A percentile compares a stretch with the other conserved stretches of the same genome.
phyloP scores from a whole-genome alignment of 2,888 invertebrate species.

The Oeneis ivallda region DNA sequence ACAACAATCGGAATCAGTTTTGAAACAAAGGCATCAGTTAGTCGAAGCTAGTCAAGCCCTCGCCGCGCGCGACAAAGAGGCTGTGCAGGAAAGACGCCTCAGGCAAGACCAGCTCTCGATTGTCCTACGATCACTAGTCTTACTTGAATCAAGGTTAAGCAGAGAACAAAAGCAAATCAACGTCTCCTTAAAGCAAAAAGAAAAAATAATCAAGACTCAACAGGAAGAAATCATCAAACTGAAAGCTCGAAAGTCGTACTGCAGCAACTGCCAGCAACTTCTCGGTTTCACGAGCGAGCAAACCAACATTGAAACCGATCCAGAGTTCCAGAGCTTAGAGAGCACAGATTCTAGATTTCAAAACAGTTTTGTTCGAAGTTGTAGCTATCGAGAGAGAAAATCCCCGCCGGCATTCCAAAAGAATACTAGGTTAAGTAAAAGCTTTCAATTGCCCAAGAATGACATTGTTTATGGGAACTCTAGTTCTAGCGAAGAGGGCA shows the following conservation, averaged over 20 bases:
- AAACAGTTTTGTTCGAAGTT: constrained; percentile 74
- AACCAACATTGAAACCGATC: constrained; percentile 78
- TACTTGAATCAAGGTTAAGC: constrained; percentile 86
- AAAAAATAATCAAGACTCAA: constrained; percentile 86
- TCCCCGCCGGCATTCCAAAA: constrained; percentile 78
- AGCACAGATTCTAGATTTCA: constrained; percentile 78
- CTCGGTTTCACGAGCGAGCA: constrained; percentile 79
- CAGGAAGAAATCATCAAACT: constrained; percentile 86
- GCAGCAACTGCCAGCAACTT: constrained; percentile 76
- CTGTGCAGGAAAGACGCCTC: constrained; percentile 82
- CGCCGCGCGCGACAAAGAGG: constrained; percentile 82
- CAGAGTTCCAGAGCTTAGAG: constrained; percentile 78
- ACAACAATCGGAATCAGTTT: constrained; percentile 82
- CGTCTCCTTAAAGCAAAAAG: constrained; percentile 85
- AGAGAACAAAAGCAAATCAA: constrained; percentile 88
- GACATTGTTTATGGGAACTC: constrained; percentile 73
- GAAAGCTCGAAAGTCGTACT: constrained; percentile 76
- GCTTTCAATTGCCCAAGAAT: constrained; percentile 75
- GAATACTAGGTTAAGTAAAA: constrained; percentile 78
- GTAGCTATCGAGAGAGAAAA: constrained; percentile 77
- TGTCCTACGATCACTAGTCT: constrained; percentile 85
- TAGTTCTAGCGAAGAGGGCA: constrained; percentile 78
- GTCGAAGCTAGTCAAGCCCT: constrained; percentile 83
- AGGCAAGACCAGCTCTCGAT: constrained; percentile 87
- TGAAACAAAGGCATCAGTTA: constrained; percentile 86